A percentile compares a stretch with the other conserved stretches of the same genome.
Evolutionary conservation across 2,113 vertebrate genomes (phyloP).

Genomic region (Gnathonemus longibarbis): DNA sequence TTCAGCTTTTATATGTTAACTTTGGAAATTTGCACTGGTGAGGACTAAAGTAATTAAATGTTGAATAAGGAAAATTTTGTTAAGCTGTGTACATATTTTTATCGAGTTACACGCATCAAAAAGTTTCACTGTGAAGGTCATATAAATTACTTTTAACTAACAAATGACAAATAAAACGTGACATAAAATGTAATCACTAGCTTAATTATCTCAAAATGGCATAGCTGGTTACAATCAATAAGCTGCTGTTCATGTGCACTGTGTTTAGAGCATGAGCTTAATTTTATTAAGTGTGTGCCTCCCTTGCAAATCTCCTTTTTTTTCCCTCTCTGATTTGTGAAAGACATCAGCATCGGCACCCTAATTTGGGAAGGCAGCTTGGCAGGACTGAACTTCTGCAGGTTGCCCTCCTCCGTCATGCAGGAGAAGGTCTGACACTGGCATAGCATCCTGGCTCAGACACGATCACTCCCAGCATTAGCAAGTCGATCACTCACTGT

Average conservation of each 20-base stretch:
- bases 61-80: neutral
- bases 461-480: neutral
- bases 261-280: neutral
- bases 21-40: neutral
- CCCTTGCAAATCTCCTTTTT: neutral
- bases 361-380: neutral
- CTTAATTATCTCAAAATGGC: neutral
- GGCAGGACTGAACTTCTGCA: neutral
- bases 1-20: neutral
- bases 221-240: neutral
- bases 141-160: neutral
- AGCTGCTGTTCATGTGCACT: neutral
- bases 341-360: neutral
- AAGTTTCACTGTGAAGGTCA: neutral
- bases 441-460: neutral
- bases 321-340: neutral
- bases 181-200: neutral
- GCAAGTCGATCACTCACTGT: neutral
- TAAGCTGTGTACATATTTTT: neutral
- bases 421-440: neutral
- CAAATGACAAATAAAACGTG: neutral
- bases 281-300: neutral
- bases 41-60: neutral
- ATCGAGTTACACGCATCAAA: neutral
- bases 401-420: neutral